A percentile compares a stretch with the other conserved stretches of the same genome.
Evolutionary conservation across 2,113 vertebrate genomes (phyloP).

Genomic region (Takifugu flavidus): DNA sequence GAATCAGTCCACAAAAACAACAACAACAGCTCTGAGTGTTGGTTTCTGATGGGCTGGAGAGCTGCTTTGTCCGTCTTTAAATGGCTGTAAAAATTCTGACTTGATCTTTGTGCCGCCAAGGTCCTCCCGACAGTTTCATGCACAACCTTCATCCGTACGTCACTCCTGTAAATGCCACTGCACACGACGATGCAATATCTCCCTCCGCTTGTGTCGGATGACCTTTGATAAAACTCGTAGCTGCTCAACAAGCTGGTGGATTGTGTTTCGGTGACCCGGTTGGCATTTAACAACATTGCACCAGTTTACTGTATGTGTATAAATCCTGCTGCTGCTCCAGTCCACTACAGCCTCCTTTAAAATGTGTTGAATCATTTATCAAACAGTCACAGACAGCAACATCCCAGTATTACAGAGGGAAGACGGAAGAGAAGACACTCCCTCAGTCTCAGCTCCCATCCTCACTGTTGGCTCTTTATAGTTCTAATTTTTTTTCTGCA

Average conservation of each 20-base stretch:
- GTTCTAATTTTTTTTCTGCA: too few relatives aligned
- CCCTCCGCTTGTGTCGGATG: neutral
- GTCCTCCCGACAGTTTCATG: too few relatives aligned
- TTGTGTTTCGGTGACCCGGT: neutral
- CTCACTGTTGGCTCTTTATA: too few relatives aligned
- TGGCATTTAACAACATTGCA: constrained; percentile 11
- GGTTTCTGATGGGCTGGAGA: too few relatives aligned
- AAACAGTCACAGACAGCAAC: constrained; percentile 26
- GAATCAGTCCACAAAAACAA: too few relatives aligned
- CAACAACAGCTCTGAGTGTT: too few relatives aligned
- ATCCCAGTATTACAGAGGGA: constrained; percentile 37
- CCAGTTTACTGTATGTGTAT: neutral
- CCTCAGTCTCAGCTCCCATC: constrained; percentile 34
- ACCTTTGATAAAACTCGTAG: neutral
- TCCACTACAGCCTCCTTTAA: constrained; percentile 8
- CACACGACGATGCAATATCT: neutral
- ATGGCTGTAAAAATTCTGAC: too few relatives aligned
- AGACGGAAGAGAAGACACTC: constrained; percentile 26
- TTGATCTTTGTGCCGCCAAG: too few relatives aligned
- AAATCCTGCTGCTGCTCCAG: neutral
- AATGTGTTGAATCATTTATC: constrained; percentile 55
- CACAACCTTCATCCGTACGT: too few relatives aligned
- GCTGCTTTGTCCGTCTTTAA: too few relatives aligned
- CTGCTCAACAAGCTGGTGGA: too few relatives aligned
- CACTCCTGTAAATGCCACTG: neutral